Base-by-base conservation (phyloP, 2,888 invertebrate species). In the Machimus rusticus region DNA sequence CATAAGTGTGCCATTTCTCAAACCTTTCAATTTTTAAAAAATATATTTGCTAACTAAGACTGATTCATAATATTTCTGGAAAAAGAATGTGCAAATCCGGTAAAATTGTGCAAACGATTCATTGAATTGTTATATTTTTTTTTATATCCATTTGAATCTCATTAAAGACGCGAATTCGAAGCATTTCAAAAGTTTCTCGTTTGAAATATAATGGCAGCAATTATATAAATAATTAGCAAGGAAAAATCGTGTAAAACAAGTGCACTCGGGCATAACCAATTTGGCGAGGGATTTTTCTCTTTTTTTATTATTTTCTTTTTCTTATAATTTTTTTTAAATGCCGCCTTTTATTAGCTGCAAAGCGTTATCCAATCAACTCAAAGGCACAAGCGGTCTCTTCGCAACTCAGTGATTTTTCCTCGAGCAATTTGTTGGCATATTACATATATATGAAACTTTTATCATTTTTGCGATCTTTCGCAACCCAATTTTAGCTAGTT, bases 231-330 rank as follows among this genome's bases (percentile, higher is more conserved):
- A 46, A 46, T 79, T 46, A 46, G 66, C 28, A 66, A 66, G 51
- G 79, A 51, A 79, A 79, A 51, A 79, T 51, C 79, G 79, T 46
- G 79, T 51, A 79, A 79, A 51, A 51, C 51, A 46, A 51, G 31
- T 79, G 79, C 79, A 51, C 79, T 79, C 79, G 51, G 31, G 79
- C 79, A 79, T 79, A 46, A 39, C 79, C 78, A 78, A 78, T 78
- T 78, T 66, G 39, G 37, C 78, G 78, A 66, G 66, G 66, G 66
- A 12, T 66, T 66, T 66, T 66, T 28, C n/a, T n/a, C n/a, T n/a
- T n/a, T n/a, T n/a, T n/a, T n/a, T n/a, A n/a, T 55, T 23, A 6
- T 12, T 6, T 28, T 23, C 3, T 28, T 46, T 16, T 46, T 46
- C 43, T 46, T 46, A 46, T 46, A 16, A 12, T 46, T 46, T 43